Percentiles rank a stretch among this genome's conserved stretches.
These are phyloP conservation scores for Mantis religiosa DNA, from an alignment of 2,888 invertebrate species.

Conservation along the genomic window DNA sequence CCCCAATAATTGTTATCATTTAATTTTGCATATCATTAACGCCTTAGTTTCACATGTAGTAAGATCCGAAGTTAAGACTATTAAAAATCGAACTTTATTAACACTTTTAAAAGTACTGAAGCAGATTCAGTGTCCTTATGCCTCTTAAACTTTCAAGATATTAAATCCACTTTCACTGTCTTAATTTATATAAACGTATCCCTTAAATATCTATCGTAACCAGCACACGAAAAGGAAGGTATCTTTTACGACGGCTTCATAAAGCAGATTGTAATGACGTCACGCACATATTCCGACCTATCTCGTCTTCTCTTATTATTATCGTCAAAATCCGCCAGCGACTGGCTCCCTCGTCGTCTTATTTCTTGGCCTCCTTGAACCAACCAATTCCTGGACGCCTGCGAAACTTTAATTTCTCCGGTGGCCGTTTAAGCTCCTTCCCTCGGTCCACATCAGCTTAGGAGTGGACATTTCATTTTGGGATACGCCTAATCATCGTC, in stretches of 20 bases:
- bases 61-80: too few relatives aligned
- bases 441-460: conserved; percentile 3
- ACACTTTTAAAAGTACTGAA: too few relatives aligned
- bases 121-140: too few relatives aligned
- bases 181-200: too few relatives aligned
- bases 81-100: too few relatives aligned
- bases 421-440: conserved; percentile 10
- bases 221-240: too few relatives aligned
- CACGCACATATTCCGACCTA: neutral
- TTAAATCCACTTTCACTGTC: too few relatives aligned
- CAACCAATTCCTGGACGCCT: conserved; percentile 5
- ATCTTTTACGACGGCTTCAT: neutral
- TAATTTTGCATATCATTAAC: too few relatives aligned
- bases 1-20: too few relatives aligned
- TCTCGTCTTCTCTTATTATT: neutral
- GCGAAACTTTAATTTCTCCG: conserved; percentile 26
- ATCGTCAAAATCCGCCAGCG: neutral
- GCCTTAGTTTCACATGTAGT: too few relatives aligned
- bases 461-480: conserved; percentile 37
- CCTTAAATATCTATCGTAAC: too few relatives aligned
- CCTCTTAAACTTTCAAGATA: too few relatives aligned
- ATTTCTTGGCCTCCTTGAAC: neutral
- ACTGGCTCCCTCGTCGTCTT: neutral
- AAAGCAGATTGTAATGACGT: neutral
- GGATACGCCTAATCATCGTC: conserved; percentile 37